Percentiles rank a stretch among this genome's conserved stretches.
Conservation (phyloP, 2,797 vertebrate genomes). For the Polyboroides typus region DNA sequence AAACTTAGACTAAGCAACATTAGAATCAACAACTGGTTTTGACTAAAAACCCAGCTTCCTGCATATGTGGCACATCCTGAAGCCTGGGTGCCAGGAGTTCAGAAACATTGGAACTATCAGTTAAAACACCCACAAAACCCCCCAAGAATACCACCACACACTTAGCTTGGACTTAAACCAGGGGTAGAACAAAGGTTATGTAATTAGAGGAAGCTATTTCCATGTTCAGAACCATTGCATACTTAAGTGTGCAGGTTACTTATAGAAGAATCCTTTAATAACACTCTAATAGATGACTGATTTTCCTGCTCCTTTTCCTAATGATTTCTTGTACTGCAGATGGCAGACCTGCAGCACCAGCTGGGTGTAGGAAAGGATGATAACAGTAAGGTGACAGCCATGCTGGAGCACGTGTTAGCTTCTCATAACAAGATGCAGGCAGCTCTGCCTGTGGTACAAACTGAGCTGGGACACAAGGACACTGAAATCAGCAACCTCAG, state of each 20-base stretch:
- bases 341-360: conserved; percentile 61
- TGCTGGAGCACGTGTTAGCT: conserved; percentile 67
- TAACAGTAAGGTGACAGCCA: conserved; percentile 54
- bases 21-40: neutral
- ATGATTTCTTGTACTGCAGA: conserved; percentile 23
- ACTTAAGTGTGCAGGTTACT: neutral
- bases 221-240: neutral
- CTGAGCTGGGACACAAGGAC: conserved; percentile 65
- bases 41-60: neutral
- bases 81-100: neutral
- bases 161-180: neutral
- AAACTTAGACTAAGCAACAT: neutral
- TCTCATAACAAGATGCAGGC: conserved; percentile 68
- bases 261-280: neutral
- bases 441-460: conserved; percentile 67
- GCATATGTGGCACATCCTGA: neutral
- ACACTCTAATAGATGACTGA: neutral
- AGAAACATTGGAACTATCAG: neutral
- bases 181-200: neutral
- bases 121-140: neutral
- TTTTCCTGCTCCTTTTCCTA: neutral
- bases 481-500: conserved; percentile 67
- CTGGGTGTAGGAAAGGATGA: conserved; percentile 59
- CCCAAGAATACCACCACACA: neutral
- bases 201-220: neutral